Evolutionary conservation across 1,140 invertebrate genomes (phyloP).

Genomic region (Tachypleus tridentatus): DNA sequence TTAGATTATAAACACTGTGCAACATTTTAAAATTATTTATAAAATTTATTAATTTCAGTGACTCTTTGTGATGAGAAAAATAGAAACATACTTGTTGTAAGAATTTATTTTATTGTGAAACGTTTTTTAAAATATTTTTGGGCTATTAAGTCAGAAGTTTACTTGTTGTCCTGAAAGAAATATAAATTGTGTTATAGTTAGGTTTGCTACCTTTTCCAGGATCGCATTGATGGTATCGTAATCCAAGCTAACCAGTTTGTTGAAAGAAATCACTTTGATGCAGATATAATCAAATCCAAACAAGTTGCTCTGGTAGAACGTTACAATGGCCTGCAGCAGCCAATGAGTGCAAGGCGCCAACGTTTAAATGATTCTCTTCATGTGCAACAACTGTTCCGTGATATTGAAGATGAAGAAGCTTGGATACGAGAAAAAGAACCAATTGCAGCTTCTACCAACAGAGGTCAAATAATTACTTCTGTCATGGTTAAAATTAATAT

Average conservation of each 20-base stretch:
- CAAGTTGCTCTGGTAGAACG: conserved; percentile 34
- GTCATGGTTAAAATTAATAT: no score
- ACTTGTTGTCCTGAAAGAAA: no score
- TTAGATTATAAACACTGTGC: no score
- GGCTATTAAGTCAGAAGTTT: no score
- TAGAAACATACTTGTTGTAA: no score
- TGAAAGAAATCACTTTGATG: conserved; percentile 86
- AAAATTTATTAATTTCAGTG: no score
- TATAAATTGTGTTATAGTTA: no score
- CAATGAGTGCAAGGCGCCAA: conserved; percentile 76
- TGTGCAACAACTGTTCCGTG: conserved; percentile 91
- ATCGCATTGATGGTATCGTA: conserved; percentile 79
- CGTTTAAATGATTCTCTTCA: conserved; percentile 81
- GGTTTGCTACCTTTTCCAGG: conserved; percentile 30
- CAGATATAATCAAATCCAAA: conserved; percentile 82
- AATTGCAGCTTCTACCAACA: conserved; percentile 88
- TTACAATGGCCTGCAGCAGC: conserved; percentile 55
- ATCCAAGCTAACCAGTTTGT: conserved; percentile 79
- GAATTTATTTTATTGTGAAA: no score
- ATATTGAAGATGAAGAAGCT: conserved; percentile 95
- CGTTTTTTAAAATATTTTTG: no score
- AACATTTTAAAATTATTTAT: no score
- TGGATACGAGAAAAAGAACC: conserved; percentile 99
- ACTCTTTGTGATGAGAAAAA: no score
- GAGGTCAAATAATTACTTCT: conserved; percentile 42